phyloP scores from a whole-genome alignment of 2,888 invertebrate species.

The Xestia ashworthii region DNA sequence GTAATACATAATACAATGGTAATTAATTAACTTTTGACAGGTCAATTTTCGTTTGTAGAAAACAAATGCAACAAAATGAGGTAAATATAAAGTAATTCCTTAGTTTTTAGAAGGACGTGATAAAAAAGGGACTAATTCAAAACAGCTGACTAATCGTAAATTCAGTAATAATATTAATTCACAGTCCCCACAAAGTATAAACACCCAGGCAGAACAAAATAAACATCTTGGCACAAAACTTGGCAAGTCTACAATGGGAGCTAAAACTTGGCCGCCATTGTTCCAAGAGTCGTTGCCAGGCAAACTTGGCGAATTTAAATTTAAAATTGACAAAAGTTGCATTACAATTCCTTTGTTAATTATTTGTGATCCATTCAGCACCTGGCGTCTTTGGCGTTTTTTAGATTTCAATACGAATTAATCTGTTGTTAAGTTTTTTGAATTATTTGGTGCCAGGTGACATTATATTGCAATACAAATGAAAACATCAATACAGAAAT shows the following conservation, averaged over 20 bases:
- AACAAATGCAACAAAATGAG: background rate
- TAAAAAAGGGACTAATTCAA: background rate
- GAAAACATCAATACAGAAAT: background rate
- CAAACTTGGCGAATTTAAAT: conserved; percentile 83
- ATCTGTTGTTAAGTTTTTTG: conserved; percentile 29
- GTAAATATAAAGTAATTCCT: background rate
- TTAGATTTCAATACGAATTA: conserved; percentile 29
- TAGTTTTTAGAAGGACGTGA: too few species aligned
- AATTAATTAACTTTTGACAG: background rate
- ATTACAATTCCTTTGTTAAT: conserved; percentile 81
- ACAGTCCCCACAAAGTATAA: conserved; percentile 60
- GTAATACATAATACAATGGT: background rate
- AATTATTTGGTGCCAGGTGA: background rate
- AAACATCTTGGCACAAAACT: conserved; percentile 71
- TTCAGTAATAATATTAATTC: conserved; percentile 57
- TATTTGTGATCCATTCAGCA: conserved; percentile 80
- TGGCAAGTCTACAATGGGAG: conserved; percentile 67
- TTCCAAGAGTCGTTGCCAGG: conserved; percentile 66
- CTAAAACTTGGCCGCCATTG: conserved; percentile 70
- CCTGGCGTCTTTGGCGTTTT: conserved; percentile 74
- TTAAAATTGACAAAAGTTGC: conserved; percentile 85
- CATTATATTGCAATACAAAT: background rate
- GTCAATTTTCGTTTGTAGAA: background rate
- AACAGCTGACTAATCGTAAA: conserved; percentile 31
- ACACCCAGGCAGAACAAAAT: conserved; percentile 68